Evolutionary conservation across 1,140 invertebrate genomes (phyloP), one percentile per base, ranked within the genome.

Genomic region (Pseudomyrmex sp.): DNA sequence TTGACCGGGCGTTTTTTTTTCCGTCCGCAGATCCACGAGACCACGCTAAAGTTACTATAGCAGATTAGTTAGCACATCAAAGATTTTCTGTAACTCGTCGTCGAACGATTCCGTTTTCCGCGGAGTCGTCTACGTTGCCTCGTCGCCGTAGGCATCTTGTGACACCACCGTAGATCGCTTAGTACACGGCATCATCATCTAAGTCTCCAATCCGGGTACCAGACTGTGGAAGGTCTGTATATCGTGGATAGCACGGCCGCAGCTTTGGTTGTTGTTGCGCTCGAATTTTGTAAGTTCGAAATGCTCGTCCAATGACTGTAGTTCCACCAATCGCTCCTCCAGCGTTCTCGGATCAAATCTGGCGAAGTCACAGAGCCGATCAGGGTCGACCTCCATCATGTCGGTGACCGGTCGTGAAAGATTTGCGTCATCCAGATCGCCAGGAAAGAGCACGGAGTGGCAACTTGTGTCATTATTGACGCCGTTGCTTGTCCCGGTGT

Each of bases 211-310:
- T 4, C 96, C 96, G 3, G 96, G 96, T 46, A 97, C 96, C 68
- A 97, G 93, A 92, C 95, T 96, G 90, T 96, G 96, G 91, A 96
- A 96, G 69, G 96, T 96, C 90, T 96, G 96, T 74, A 97, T 95
- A 85, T 96, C 96, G 90, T 96, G 95, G 93, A 97, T 96, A 54
- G 96, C 96, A 76, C 96, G 94, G 85, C 96, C 96, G 58, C 96
- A 96, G 88, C 96, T 93, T 80, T 94, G 93, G 69, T 92, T 93
- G 73, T 93, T 93, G 85, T 92, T 93, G 7, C 92, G 90, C 58
- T 94, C 93, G 61, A 93, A 91, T 79, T 93, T 94, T 2, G 91
- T 80, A 2, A 93, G 65, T 7, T 93, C 93, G 46, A 95, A 83
- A 89, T 95, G 92, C 91, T 95, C 91, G 82, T 94, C 92, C 48